Evolutionary conservation across 2,797 vertebrate genomes (phyloP).

Genomic region (Sebastes wilsoni): DNA sequence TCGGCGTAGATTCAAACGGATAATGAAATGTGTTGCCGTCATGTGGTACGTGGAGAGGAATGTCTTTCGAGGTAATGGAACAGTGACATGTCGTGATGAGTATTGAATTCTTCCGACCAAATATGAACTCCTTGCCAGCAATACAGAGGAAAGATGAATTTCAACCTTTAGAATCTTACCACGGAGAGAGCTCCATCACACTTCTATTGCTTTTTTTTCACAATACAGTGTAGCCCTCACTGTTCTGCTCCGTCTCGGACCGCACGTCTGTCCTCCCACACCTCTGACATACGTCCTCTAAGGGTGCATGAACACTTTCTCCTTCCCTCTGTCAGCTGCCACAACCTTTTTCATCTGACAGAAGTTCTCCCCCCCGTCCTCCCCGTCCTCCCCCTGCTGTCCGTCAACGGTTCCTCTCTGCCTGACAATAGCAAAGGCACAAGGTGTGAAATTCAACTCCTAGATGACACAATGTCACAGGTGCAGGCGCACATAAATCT

Average conservation of each 20-base stretch:
- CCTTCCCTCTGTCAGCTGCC: conserved; percentile 44
- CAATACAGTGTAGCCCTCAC: neutral
- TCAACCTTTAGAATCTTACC: neutral
- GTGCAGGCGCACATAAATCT: conserved; percentile 19
- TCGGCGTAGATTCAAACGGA: conserved; percentile 12
- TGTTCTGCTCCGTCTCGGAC: neutral
- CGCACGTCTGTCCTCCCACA: neutral
- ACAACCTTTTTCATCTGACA: conserved; percentile 44
- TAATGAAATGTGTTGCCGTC: conserved; percentile 11
- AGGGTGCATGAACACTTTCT: conserved; percentile 13
- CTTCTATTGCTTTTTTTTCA: neutral
- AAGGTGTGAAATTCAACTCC: conserved; percentile 70
- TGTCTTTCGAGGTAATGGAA: conserved; percentile 16
- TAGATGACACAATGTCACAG: conserved; percentile 20
- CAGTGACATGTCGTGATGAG: conserved; percentile 10
- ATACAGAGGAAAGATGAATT: conserved; percentile 6
- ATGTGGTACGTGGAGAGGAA: neutral
- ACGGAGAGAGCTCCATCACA: neutral
- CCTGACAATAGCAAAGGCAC: conserved; percentile 57
- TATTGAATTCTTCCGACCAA: conserved; percentile 2
- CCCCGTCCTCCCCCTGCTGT: conserved; percentile 52
- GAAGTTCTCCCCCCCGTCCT: conserved; percentile 39
- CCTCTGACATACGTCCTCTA: conserved; percentile 4
- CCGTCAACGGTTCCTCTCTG: conserved; percentile 65
- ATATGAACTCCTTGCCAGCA: neutral